Evolutionary conservation across 2,888 invertebrate genomes (phyloP).

Genomic region (Corbicula japonica): DNA sequence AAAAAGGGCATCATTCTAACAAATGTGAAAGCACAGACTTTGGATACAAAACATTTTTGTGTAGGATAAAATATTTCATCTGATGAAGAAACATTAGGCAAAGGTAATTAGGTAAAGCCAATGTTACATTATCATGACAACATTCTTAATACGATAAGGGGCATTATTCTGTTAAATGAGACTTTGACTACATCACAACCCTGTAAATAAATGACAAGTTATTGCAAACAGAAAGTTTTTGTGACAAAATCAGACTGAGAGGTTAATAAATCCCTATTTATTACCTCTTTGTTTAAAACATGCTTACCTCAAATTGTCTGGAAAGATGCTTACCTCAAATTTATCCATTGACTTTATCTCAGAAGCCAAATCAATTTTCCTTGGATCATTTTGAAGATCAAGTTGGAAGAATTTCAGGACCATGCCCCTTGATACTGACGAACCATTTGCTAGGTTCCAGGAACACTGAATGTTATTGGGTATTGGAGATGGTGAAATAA

Average conservation of each 20-base stretch:
- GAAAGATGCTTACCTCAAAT: conserved; percentile 8
- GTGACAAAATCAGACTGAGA: background rate
- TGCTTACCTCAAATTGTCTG: background rate
- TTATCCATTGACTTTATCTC: conserved; percentile 1
- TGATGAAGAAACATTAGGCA: too few species aligned
- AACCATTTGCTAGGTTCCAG: conserved; percentile 31
- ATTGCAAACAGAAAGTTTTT: background rate
- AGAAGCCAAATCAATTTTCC: conserved; percentile 1
- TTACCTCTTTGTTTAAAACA: too few species aligned
- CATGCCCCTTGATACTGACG: conserved; percentile 24
- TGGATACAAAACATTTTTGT: too few species aligned
- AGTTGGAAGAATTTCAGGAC: conserved; percentile 10
- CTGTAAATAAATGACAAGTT: background rate
- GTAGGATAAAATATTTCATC: too few species aligned
- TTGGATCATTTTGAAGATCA: conserved; percentile 12
- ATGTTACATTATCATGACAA: background rate
- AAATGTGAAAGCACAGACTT: too few species aligned
- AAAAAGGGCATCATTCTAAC: too few species aligned
- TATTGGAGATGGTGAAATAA: conserved; percentile 29
- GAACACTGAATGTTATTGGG: conserved; percentile 37
- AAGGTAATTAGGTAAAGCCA: background rate
- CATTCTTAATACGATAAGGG: too few species aligned
- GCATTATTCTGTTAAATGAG: background rate
- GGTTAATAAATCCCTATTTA: too few species aligned
- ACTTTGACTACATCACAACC: background rate